phyloP scores from a whole-genome alignment of 2,113 vertebrate species.

The Mustelus asterias region DNA sequence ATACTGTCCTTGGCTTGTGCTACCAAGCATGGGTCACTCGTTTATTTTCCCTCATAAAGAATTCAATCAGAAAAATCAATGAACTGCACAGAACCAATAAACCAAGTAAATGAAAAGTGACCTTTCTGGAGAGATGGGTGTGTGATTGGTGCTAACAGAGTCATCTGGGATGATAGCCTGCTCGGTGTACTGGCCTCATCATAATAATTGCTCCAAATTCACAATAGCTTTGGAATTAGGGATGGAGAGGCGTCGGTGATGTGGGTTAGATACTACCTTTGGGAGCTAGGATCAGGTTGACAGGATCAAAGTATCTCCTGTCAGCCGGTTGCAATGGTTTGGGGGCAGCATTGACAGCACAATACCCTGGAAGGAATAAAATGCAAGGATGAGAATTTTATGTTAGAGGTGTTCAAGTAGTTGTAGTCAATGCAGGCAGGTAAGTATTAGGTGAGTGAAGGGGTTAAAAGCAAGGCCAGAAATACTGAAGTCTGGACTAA shows the following conservation, averaged over 20 bases:
- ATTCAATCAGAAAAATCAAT: conserved; percentile 14
- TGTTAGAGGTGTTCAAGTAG: neutral
- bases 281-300: neutral
- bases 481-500: no score
- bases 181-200: neutral
- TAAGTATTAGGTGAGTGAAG: neutral
- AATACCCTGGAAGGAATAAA: neutral
- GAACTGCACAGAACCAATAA: neutral
- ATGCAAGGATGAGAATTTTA: neutral
- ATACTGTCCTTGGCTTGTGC: neutral
- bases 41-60: neutral
- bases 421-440: neutral
- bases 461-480: no score
- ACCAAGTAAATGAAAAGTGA: neutral
- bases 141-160: neutral
- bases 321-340: neutral
- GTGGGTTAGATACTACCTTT: neutral
- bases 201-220: neutral
- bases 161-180: neutral
- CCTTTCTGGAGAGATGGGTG: neutral
- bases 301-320: neutral
- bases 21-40: neutral
- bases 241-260: neutral
- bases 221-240: neutral
- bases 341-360: neutral